These are phyloP conservation scores for Paedocypris micromegethes DNA, from an alignment of 2,797 vertebrate genomes.

Conservation along the genomic window DNA sequence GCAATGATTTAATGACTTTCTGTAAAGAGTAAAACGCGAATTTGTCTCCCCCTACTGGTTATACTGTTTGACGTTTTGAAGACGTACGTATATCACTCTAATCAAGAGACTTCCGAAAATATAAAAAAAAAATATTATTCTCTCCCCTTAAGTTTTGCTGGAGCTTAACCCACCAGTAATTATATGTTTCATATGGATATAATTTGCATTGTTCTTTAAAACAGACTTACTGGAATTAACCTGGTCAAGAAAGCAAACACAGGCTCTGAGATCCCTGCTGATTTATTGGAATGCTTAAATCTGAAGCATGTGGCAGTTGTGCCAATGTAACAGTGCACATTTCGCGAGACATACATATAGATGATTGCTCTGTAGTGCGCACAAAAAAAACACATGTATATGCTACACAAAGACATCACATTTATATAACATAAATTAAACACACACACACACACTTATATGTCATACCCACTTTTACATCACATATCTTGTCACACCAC, in stretches of 20 bases:
- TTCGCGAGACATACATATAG: conserved; percentile 39
- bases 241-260: background rate
- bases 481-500: conserved; percentile 13
- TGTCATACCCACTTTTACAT: conserved; percentile 32
- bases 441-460: background rate
- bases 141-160: no score
- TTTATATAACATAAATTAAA: conserved; percentile 47
- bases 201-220: no score
- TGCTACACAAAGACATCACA: conserved; percentile 35
- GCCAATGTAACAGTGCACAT: conserved; percentile 54
- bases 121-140: no score
- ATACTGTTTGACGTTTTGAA: no score
- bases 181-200: no score
- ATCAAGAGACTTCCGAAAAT: no score
- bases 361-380: conserved; percentile 21
- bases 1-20: no score
- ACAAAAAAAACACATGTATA: conserved; percentile 40
- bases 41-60: no score
- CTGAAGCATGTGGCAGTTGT: conserved; percentile 54
- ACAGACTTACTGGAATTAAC: background rate
- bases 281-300: conserved; percentile 66
- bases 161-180: no score
- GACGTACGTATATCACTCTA: no score
- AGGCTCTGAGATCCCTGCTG: conserved; percentile 16
- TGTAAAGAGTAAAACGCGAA: no score